Base-by-base conservation (phyloP, 2,797 vertebrate genomes). In the Sylvia borin region DNA sequence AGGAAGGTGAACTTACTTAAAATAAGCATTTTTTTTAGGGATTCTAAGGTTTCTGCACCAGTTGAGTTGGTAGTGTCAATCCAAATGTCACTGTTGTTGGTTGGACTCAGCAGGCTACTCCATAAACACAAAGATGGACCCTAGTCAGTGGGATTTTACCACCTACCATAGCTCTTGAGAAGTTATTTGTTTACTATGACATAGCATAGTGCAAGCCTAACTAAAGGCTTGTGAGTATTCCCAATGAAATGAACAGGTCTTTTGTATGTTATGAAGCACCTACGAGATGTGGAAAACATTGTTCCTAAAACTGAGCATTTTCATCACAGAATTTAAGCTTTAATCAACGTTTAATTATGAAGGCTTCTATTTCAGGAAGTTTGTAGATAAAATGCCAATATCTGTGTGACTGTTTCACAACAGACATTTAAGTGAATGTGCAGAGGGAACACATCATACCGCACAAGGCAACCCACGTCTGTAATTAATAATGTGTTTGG, bases 331-430 rank as follows among this genome's bases (percentile, higher is more conserved):
- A 79, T 78, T 64, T 45, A 58, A 42, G 11, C 43, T 77, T 84
- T 92, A 71, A 88, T 74, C 27, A 62, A 55, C 51, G n/a, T 72
- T 95, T 93, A 72, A 90, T 93, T 92, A 58, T 22, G 75, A 67
- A 62, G 73, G 31, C 40, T 77, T 82, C 10, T 65, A 65, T 89
- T 93, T 94, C 72, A 83, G 72, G 65, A n/a, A 68, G 85, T 83
- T 94, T 88, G 38, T 66, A 89, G 72, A 80, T 64, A 66, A 91
- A 94, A 85, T 81, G 48, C 24, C 47, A 31, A 38, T 90, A 18
- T 72, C 32, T 32, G 38, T 81, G 79, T 31, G 51, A 54, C 65
- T 91, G 74, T 88, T 92, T 83, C 87, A 81, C 65, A 92, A 83
- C 61, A 94, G 72, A 77, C 47, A 12, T 74, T 94, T 57, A 60